A percentile compares a stretch with the other conserved stretches of the same genome.
Conservation (phyloP, 1,140 invertebrate genomes). For the Pantala flavescens region DNA sequence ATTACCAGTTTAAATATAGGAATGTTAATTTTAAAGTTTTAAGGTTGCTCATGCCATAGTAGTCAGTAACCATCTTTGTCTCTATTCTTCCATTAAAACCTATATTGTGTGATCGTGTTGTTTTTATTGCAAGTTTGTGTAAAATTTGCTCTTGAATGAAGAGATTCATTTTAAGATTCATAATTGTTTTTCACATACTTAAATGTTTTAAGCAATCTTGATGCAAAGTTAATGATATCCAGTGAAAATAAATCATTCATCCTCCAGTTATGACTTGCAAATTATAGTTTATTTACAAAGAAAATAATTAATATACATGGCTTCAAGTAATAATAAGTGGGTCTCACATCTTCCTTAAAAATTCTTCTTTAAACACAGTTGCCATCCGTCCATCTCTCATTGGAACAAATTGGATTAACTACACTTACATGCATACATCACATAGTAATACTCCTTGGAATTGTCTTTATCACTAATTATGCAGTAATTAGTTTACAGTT, state of each 20-base stretch:
- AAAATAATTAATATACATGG: not conserved
- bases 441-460: too few species aligned
- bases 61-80: not conserved
- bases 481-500: too few species aligned
- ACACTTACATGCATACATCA: too few species aligned
- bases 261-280: not conserved
- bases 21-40: too few species aligned
- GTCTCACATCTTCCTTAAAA: not conserved
- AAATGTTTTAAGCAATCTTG: too few species aligned
- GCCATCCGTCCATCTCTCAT: not conserved
- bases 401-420: not conserved
- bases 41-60: not conserved
- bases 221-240: too few species aligned
- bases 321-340: not conserved
- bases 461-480: too few species aligned
- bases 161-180: not conserved
- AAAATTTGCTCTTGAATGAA: not conserved
- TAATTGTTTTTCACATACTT: too few species aligned
- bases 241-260: too few species aligned
- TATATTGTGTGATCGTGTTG: not conserved
- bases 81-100: constrained; percentile 4
- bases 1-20: too few species aligned
- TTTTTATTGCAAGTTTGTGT: not conserved
- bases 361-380: not conserved
- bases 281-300: not conserved